Conservation (phyloP, 1,140 invertebrate species). For the Drosophila jambulina region DNA sequence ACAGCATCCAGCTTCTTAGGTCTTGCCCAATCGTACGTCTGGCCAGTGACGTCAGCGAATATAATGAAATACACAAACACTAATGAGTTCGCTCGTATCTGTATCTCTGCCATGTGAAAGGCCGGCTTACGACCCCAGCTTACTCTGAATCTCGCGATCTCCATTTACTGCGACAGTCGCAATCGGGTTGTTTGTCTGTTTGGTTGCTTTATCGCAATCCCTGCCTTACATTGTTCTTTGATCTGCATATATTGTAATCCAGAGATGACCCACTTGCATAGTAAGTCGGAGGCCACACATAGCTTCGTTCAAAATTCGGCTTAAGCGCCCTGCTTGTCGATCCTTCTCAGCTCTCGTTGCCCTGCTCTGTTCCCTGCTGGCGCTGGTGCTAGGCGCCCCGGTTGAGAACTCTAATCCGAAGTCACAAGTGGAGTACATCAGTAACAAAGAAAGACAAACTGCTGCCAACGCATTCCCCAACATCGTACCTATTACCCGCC, state of each 20-base stretch:
- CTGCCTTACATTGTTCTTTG: neutral
- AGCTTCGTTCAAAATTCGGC: neutral
- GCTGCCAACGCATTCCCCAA: constrained; percentile 38
- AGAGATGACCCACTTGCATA: constrained; percentile 8
- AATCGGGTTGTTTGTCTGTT: constrained; percentile 33
- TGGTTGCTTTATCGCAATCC: constrained; percentile 1
- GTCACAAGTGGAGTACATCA: constrained; percentile 77
- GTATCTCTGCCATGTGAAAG: constrained; percentile 29
- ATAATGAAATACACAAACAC: constrained; percentile 24
- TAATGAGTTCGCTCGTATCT: neutral
- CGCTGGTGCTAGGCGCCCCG: constrained; percentile 12
- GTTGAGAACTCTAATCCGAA: constrained; percentile 64
- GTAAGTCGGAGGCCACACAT: constrained; percentile 20
- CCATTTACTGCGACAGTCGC: constrained; percentile 17
- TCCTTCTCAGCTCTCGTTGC: constrained; percentile 30
- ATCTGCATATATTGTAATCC: neutral
- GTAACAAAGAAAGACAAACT: constrained; percentile 10
- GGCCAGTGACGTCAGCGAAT: constrained; percentile 26
- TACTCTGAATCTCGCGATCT: neutral
- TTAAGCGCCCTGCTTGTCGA: neutral
- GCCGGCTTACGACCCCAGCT: constrained; percentile 19
- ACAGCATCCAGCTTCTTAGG: neutral
- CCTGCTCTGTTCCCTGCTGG: constrained; percentile 11
- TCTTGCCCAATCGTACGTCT: constrained; percentile 1
- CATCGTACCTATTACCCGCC: constrained; percentile 63